Evolutionary conservation across 2,888 invertebrate genomes (phyloP).

Genomic region (Ophion costatus): DNA sequence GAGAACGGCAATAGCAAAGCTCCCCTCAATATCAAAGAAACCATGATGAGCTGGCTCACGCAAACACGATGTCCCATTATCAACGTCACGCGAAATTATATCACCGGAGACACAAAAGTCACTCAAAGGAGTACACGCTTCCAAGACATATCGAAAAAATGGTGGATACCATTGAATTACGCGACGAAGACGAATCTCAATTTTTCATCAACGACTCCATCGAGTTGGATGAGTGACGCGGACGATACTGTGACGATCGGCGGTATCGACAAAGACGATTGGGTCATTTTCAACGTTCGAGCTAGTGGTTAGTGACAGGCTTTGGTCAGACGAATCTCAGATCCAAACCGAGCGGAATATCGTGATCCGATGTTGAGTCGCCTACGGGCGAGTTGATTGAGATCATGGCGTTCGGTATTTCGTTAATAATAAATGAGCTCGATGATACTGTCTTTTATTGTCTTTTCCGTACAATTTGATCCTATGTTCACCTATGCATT

Average conservation of each 20-base stretch:
- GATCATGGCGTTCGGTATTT: neutral
- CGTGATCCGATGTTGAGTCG: neutral
- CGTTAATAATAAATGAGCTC: too few relatives aligned
- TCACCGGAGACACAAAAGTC: constrained; percentile 63
- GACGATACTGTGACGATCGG: constrained; percentile 76
- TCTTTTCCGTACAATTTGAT: too few relatives aligned
- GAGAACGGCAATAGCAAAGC: constrained; percentile 59
- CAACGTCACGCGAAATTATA: constrained; percentile 76
- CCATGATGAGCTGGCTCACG: constrained; percentile 82
- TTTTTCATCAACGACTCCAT: constrained; percentile 84
- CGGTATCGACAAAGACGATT: constrained; percentile 82
- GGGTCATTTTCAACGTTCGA: constrained; percentile 88
- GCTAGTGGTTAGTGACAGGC: constrained; percentile 84
- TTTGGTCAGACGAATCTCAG: constrained; percentile 11
- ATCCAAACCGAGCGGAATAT: neutral
- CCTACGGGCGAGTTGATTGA: neutral
- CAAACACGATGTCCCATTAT: constrained; percentile 83
- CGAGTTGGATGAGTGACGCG: constrained; percentile 83
- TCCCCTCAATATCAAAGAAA: constrained; percentile 77
- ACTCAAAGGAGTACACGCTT: constrained; percentile 63
- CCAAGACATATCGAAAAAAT: constrained; percentile 54
- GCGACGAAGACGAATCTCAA: constrained; percentile 72
- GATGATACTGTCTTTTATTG: too few relatives aligned
- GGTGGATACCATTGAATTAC: constrained; percentile 80
- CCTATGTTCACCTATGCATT: too few relatives aligned